Conservation (phyloP, 2,113 vertebrate species). For the Pygoscelis adeliae region DNA sequence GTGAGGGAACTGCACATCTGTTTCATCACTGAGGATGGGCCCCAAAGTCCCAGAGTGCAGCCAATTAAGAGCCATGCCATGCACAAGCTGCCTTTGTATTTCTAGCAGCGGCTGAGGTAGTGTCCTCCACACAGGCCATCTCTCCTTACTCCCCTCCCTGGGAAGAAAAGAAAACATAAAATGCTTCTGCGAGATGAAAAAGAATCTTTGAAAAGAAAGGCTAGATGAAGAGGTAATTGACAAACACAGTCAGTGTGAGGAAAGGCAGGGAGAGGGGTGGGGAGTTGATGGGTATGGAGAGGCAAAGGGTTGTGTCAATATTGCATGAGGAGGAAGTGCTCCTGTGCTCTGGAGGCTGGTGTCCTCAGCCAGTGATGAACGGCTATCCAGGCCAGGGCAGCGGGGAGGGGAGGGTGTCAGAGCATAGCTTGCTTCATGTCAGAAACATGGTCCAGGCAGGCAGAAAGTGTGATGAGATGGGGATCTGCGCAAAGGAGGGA, state of each 20-base stretch:
- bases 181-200: background rate
- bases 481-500: background rate
- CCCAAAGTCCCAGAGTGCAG: background rate
- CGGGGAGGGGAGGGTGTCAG: background rate
- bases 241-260: background rate
- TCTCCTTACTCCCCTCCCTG: background rate
- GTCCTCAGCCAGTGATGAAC: background rate
- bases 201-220: slow-evolving; percentile 34
- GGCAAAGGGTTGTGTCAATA: background rate
- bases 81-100: slow-evolving; percentile 41
- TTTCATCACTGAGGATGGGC: background rate
- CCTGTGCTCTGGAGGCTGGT: background rate
- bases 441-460: background rate
- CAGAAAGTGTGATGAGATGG: background rate
- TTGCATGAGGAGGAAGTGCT: background rate
- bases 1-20: background rate
- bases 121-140: background rate
- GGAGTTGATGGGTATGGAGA: background rate
- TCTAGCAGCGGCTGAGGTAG: background rate
- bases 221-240: slow-evolving; percentile 23
- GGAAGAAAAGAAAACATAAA: slow-evolving; percentile 29
- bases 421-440: background rate
- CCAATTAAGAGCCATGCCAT: slow-evolving; percentile 35
- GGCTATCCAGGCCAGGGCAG: background rate
- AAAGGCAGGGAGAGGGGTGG: background rate